These are phyloP conservation scores for Aporrectodea caliginosa DNA, from an alignment of 1,140 invertebrate genomes.

Conservation along the genomic window DNA sequence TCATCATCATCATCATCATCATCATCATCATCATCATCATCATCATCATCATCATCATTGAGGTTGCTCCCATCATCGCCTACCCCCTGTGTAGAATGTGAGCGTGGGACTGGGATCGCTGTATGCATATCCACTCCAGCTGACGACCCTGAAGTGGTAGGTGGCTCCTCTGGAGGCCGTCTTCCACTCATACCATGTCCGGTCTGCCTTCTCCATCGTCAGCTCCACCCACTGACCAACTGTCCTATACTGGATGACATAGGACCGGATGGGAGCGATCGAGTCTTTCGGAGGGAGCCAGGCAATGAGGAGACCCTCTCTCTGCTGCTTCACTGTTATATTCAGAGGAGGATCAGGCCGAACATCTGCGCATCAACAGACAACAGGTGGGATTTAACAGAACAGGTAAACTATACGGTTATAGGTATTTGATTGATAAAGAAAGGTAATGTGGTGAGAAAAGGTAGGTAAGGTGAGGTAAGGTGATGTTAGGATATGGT, in stretches of 20 bases:
- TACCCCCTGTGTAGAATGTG: conserved; percentile 11
- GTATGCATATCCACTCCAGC: conserved; percentile 7
- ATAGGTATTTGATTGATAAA: too few relatives aligned
- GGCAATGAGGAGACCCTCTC: conserved; percentile 72
- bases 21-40: conserved; percentile 1
- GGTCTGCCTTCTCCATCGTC: conserved; percentile 78
- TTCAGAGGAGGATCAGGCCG: conserved; percentile 80
- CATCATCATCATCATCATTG: neutral
- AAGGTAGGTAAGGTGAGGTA: too few relatives aligned
- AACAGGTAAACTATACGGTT: too few relatives aligned
- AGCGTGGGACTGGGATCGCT: conserved; percentile 15
- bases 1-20: neutral
- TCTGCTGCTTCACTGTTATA: conserved; percentile 78
- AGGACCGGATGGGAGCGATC: conserved; percentile 69
- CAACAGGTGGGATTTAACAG: too few relatives aligned
- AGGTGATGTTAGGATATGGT: too few relatives aligned
- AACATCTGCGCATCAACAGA: too few relatives aligned
- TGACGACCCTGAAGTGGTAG: conserved; percentile 28
- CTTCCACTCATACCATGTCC: conserved; percentile 58
- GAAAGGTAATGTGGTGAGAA: too few relatives aligned
- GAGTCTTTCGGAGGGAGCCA: conserved; percentile 71
- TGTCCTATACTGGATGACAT: conserved; percentile 81
- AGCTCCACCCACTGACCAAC: conserved; percentile 72
- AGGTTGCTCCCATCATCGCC: neutral
- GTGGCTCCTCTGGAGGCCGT: conserved; percentile 26